Percentiles rank a stretch among this genome's conserved stretches.
Evolutionary conservation across 2,888 invertebrate species (phyloP).

Genomic region (Drosophila maculinotata): DNA sequence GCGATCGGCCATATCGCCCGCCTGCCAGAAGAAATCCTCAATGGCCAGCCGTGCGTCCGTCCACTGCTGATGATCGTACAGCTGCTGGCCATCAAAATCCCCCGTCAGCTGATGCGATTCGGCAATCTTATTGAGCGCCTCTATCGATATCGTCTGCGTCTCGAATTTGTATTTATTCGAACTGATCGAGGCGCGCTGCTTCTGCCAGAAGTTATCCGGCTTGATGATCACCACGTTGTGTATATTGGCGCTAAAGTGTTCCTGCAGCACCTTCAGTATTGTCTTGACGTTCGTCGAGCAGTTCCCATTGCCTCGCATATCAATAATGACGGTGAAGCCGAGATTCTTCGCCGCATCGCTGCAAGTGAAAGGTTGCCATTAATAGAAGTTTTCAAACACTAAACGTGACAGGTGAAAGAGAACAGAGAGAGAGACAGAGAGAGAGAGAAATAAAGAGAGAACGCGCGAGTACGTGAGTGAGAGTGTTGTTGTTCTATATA

Average conservation of each 20-base stretch:
- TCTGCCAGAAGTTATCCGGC: constrained; percentile 99
- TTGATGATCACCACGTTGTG: constrained; percentile 98
- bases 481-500: constrained; percentile 58
- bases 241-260: constrained; percentile 96
- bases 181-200: constrained; percentile 98
- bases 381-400: constrained; percentile 18
- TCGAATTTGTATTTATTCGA: constrained; percentile 99
- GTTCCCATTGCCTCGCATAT: constrained; percentile 95
- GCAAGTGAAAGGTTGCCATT: constrained; percentile 67
- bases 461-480: constrained; percentile 67
- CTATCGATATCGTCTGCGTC: constrained; percentile 98
- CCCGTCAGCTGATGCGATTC: constrained; percentile 96
- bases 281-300: constrained; percentile 98
- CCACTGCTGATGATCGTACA: constrained; percentile 99
- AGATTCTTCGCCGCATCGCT: constrained; percentile 87
- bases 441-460: constrained; percentile 3
- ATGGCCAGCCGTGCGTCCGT: constrained; percentile 96
- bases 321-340: constrained; percentile 98
- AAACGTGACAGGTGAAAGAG: constrained; percentile 2
- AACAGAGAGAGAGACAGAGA: constrained; percentile 1
- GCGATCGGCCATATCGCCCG: constrained; percentile 95
- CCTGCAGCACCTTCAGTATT: constrained; percentile 97
- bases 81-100: constrained; percentile 96
- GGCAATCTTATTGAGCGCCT: constrained; percentile 96
- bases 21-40: constrained; percentile 98